Evolutionary conservation across 1,140 invertebrate genomes (phyloP), one percentile per base, ranked within the genome.

Genomic region (Tachypleus tridentatus): DNA sequence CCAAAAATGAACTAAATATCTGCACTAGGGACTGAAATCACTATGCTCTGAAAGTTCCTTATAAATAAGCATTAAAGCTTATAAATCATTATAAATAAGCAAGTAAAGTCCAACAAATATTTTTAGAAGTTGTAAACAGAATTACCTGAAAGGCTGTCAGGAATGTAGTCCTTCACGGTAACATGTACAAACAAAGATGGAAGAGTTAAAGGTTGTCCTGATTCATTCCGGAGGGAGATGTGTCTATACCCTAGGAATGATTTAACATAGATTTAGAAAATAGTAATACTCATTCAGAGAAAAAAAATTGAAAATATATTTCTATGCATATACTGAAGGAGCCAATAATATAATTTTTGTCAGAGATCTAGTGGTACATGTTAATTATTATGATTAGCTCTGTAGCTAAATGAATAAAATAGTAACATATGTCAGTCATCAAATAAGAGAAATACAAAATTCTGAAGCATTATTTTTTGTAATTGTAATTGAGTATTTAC

Each of bases 101-200:
- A 50, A 5, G 5, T 3, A 49, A 60, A 51, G 29, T 1, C 29
- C 29, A 29, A 29, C 29, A 29, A 29, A 29, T 29, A 29, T 29
- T 29, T 29, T 29, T 29, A 29, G 2, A 29, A 29, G 29, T 29
- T 29, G 29, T 29, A 29, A 29, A 29, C 29, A 29, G 29, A 29
- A 29, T 52, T 58, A 69, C 67, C 67, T 47, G 87, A 91, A 62
- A 90, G 82, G 67, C 85, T 91, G 76, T 98, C 93, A 1, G 97
- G 97, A 53, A 99, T 94, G 76, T 98, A 99, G 76, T 95, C 91
- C 72, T 96, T 97, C 7, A 98, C 89, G 51, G 89, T 85, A 49
- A 99, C 88, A 68, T 91, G 85, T 51, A 98, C 83, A 77, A 99
- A 95, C n/a, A 99, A 79, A 50, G 89, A 91, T 4, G 93, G 87